phyloP scores from a whole-genome alignment of 2,797 vertebrate species.

The Acrossocheilus wenchowensis region DNA sequence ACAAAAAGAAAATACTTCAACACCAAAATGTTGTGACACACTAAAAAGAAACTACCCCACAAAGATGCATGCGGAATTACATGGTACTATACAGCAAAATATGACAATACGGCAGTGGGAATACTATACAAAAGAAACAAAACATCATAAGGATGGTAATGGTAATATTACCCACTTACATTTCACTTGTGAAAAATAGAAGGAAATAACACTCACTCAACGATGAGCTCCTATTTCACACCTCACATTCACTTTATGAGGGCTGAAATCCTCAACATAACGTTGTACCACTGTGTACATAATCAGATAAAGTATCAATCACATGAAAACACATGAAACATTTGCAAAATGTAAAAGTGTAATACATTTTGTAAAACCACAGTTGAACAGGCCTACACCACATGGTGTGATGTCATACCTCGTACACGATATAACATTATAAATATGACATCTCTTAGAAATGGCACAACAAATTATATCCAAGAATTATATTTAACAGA shows the following conservation, averaged over 20 bases:
- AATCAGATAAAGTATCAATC: background rate
- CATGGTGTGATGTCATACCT: slow-evolving; percentile 3
- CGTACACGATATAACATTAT: background rate
- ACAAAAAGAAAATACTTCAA: background rate
- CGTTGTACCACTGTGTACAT: background rate
- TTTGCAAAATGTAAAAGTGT: background rate
- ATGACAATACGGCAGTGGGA: too few species aligned
- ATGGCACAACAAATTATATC: background rate
- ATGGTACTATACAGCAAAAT: too few species aligned
- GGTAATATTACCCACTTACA: too few species aligned
- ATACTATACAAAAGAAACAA: too few species aligned
- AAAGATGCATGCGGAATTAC: background rate
- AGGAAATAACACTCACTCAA: too few species aligned
- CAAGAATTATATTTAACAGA: background rate
- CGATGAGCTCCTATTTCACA: too few species aligned
- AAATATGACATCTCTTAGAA: background rate
- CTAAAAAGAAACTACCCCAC: background rate
- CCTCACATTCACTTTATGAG: too few species aligned
- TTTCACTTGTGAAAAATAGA: too few species aligned
- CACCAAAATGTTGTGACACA: background rate
- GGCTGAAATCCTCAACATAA: background rate
- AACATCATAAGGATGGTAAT: too few species aligned
- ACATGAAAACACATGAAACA: background rate
- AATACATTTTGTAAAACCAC: background rate
- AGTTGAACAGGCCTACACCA: background rate